A percentile compares a stretch with the other conserved stretches of the same genome.
These are phyloP conservation scores for Andrena marginata DNA, from an alignment of 2,888 invertebrate genomes.

Conservation along the genomic window DNA sequence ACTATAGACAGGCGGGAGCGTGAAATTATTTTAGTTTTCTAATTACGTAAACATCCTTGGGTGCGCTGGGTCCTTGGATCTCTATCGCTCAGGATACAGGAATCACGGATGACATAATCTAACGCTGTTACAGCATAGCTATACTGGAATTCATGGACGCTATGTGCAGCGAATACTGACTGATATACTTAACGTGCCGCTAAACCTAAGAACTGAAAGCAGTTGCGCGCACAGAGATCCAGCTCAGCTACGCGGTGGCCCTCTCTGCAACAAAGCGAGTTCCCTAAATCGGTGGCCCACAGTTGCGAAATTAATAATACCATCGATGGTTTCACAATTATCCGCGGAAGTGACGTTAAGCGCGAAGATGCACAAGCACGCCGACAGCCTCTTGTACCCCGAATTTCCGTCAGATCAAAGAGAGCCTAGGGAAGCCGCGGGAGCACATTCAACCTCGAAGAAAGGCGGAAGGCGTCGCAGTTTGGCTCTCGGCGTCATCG, in stretches of 20 bases:
- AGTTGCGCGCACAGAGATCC: no score
- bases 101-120: no score
- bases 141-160: background rate
- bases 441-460: background rate
- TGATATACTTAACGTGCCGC: background rate
- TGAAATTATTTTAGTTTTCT: no score
- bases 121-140: no score
- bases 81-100: no score
- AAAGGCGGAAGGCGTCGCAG: background rate
- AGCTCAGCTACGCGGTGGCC: background rate
- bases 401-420: constrained; percentile 23
- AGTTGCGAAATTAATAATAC: background rate
- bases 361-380: background rate
- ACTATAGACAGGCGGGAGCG: no score
- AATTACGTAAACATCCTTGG: no score
- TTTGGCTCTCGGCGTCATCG: constrained; percentile 34
- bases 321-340: background rate
- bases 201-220: no score
- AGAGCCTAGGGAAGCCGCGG: background rate
- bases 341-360: background rate
- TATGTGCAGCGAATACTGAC: background rate
- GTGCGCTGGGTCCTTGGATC: no score
- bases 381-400: no score
- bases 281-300: background rate
- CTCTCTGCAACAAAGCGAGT: background rate